Evolutionary conservation across 2,113 vertebrate genomes (phyloP), one percentile per base, ranked within the genome.

Genomic region (Toxotes jaculatrix): DNA sequence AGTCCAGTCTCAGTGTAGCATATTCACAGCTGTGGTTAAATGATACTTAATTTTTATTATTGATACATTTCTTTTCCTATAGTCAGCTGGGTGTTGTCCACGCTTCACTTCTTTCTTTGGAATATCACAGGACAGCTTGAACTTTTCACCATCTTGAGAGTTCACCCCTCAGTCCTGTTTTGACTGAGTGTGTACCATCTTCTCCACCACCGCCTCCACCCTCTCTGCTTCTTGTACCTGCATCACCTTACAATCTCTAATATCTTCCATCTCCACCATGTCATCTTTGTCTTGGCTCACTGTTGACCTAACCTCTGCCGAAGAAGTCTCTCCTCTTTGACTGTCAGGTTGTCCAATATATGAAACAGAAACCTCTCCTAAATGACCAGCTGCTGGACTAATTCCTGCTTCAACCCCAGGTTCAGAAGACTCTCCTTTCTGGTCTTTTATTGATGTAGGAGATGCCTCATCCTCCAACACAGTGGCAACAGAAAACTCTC

Each of bases 191-290:
- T 53, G 27, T 2, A 7, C 45, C 21, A 12, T 13, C 57, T 75
- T 63, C 16, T 66, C 59, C 43, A 16, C 16, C 1, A 38, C 40
- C 1, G 83, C 78, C 27, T 78, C 64, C 19, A 78, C 65, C 4
- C 1, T 3, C 17, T 57, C 21, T n/a, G 21, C 11, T 69, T 75
- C 76, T 32, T 77, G 79, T 6, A 34, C 66, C 42, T 78, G 74
- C 14, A 32, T 91, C 56, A 93, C 90, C 76, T 87, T 88, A 59
- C 92, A 93, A 79, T 91, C 87, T 77, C 66, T 87, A 34, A 92
- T 87, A 16, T 93, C 90, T 68, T 93, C 88, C 92, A 94, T 93
- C 57, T 93, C 74, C 45, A 93, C 67, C 62, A 88, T 91, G 51
- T 91, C 91, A 6, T 94, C 90, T 64, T 72, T 93, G 1, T 88